A percentile compares a stretch with the other conserved stretches of the same genome.
These are phyloP conservation scores for Sciurus carolinensis DNA, from an alignment of 2,797 vertebrate genomes.

Conservation along the genomic window DNA sequence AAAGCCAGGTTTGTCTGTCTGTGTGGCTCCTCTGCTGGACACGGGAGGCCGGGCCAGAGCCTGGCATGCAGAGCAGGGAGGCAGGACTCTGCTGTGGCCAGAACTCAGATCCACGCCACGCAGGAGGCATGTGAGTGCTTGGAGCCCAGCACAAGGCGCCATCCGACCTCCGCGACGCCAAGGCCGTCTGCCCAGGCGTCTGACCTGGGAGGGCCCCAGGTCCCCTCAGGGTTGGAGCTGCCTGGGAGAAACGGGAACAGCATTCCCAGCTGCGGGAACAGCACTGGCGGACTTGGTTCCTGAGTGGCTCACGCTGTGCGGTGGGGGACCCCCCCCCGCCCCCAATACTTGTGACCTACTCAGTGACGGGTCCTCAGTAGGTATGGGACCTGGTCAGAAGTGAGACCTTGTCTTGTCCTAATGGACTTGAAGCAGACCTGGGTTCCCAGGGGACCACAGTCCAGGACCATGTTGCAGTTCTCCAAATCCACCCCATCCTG, in stretches of 20 bases:
- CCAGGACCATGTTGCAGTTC: rapidly evolving
- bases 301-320: not conserved
- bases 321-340: no score
- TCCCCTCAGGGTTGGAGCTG: rapidly evolving
- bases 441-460: not conserved
- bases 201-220: not conserved
- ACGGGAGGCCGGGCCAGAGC: no score
- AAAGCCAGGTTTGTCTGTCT: no score
- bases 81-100: not conserved
- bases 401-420: no score
- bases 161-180: no score
- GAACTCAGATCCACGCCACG: rapidly evolving
- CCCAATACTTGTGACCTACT: rapidly evolving
- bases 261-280: not conserved
- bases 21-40: rapidly evolving
- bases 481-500: not conserved
- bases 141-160: not conserved
- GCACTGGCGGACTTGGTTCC: no score
- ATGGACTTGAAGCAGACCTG: not conserved
- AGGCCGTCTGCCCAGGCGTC: not conserved
- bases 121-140: rapidly evolving
- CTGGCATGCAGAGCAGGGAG: no score
- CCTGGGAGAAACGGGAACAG: rapidly evolving
- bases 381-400: rapidly evolving
- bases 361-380: no score